Evolutionary conservation across 2,797 vertebrate species (phyloP).

Genomic region (Gymnothorax reevesii): DNA sequence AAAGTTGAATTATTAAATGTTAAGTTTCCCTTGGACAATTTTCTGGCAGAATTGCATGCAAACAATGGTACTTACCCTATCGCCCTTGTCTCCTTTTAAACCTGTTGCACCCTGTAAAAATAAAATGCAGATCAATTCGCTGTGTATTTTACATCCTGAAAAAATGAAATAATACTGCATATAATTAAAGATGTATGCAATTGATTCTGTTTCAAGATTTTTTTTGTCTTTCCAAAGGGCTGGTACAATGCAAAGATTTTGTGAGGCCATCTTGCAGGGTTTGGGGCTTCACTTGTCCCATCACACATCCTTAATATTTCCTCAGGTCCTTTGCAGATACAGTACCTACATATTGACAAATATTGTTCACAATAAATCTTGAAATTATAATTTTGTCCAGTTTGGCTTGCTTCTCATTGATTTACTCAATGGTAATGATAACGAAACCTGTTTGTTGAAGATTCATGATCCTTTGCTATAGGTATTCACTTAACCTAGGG

Average conservation of each 20-base stretch:
- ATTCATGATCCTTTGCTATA: too few relatives aligned
- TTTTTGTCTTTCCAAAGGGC: neutral
- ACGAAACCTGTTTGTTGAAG: too few relatives aligned
- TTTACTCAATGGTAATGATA: neutral
- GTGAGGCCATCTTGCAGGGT: neutral
- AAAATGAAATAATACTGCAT: neutral
- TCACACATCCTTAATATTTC: neutral
- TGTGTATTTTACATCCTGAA: neutral
- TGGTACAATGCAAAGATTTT: neutral
- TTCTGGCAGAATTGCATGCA: slow-evolving; percentile 29
- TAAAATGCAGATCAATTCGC: slow-evolving; percentile 36
- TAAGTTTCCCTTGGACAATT: slow-evolving; percentile 34
- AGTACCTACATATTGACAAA: neutral
- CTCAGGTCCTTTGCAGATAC: neutral
- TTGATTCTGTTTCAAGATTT: neutral
- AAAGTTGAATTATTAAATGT: slow-evolving; percentile 47
- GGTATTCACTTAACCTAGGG: too few relatives aligned
- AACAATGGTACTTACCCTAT: slow-evolving; percentile 80
- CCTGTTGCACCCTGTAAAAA: slow-evolving; percentile 81
- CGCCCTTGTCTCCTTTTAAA: slow-evolving; percentile 92
- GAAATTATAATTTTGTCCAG: neutral
- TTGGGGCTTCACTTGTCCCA: neutral
- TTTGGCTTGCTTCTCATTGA: neutral
- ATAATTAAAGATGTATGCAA: slow-evolving; percentile 12
- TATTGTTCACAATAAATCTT: neutral